Percentiles rank a stretch among this genome's conserved stretches.
Evolutionary conservation across 2,888 invertebrate genomes (phyloP).

Genomic region (Sarcophaga variegata): DNA sequence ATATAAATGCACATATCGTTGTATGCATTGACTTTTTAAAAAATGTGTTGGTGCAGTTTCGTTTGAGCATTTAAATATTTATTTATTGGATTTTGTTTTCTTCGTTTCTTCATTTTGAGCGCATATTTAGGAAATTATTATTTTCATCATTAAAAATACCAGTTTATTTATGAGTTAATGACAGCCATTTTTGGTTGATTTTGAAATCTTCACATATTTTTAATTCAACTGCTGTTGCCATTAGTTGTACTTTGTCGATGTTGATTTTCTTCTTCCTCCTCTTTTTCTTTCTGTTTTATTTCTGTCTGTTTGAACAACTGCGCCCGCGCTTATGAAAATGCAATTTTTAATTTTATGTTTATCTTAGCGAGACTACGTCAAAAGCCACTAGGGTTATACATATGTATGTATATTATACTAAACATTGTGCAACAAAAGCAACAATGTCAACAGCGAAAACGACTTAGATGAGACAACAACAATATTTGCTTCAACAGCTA

Average conservation of each 20-base stretch:
- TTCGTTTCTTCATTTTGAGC: constrained; percentile 2
- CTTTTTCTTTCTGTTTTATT: not conserved
- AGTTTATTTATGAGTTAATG: constrained; percentile 53
- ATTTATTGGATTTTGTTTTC: constrained; percentile 32
- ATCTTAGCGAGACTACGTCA: constrained; percentile 54
- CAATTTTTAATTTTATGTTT: constrained; percentile 54
- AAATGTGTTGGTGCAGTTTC: constrained; percentile 16
- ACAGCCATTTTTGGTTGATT: constrained; percentile 40
- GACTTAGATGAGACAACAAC: constrained; percentile 31
- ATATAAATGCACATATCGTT: not conserved
- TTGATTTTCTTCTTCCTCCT: not conserved
- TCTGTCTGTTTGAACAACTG: constrained; percentile 58
- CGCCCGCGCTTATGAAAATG: constrained; percentile 59
- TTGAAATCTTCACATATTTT: constrained; percentile 30
- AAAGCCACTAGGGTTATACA: constrained; percentile 11
- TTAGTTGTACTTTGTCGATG: not conserved
- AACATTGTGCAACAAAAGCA: not conserved
- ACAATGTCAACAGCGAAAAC: constrained; percentile 33
- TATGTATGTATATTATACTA: not conserved
- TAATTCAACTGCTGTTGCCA: not conserved
- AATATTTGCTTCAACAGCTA: constrained; percentile 19
- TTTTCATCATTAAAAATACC: constrained; percentile 46
- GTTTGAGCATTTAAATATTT: constrained; percentile 33
- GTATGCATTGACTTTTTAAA: not conserved
- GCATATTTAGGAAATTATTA: constrained; percentile 39